Evolutionary conservation across 2,797 vertebrate genomes (phyloP).

Genomic region (Etheostoma nigrum): DNA sequence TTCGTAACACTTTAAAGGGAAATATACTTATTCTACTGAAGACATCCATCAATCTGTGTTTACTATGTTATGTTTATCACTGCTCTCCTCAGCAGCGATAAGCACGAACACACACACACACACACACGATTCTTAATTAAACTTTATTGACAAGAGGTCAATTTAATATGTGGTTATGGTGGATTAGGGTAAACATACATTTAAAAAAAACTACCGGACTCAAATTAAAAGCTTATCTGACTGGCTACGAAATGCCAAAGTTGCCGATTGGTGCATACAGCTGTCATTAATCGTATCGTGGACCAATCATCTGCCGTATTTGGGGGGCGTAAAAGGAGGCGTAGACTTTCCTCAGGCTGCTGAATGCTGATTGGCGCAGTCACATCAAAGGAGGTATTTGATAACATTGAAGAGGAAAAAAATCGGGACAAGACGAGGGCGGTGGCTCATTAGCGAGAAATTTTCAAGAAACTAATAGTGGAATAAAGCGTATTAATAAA

Average conservation of each 20-base stretch:
- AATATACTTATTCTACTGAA: background rate
- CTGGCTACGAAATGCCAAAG: background rate
- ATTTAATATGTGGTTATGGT: background rate
- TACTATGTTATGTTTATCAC: background rate
- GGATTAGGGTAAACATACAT: background rate
- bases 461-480: background rate
- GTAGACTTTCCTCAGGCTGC: background rate
- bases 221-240: background rate
- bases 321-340: conserved; percentile 30
- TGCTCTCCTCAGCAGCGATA: no score
- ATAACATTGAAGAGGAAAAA: conserved; percentile 49
- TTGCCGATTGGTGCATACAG: background rate
- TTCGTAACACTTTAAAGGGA: background rate
- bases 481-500: background rate
- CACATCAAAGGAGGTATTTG: conserved; percentile 53
- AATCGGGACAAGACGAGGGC: background rate
- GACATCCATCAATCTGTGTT: background rate
- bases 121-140: no score
- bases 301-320: conserved; percentile 29
- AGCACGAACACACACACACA: no score
- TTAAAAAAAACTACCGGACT: background rate
- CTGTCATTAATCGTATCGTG: background rate
- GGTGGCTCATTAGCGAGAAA: background rate
- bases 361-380: conserved; percentile 77
- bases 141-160: no score